Base-by-base conservation (phyloP, 2,888 invertebrate species). In the Tryphoninae sp. region DNA sequence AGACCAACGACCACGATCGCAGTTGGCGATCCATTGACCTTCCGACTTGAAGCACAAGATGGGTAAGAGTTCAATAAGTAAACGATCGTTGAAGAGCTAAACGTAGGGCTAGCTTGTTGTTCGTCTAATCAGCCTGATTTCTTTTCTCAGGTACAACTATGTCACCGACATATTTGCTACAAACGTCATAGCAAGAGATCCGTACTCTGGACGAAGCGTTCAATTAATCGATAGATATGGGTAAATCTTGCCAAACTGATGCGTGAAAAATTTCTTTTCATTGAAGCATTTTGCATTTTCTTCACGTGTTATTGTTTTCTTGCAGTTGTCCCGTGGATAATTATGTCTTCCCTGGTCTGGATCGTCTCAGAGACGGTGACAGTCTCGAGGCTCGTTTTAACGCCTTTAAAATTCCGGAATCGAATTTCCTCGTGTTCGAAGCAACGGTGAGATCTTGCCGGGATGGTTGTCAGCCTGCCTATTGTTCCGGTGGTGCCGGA, bases 321-420 rank as follows among this genome's bases (percentile, higher is more conserved):
- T 90, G 45, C 88, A 97, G 98, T 49, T 98, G 98, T 88, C 98
- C 98, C 0, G 97, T 98, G 0, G 97, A 98, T 92, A 96, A 96
- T 19, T 97, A 96, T 89, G 97, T 98, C 0, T 98, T 98, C 93
- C 98, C 98, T 0, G 97, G 97, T 89, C 91, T 98, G 86, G 97
- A 97, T 90, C 95, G 96, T 89, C 95, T 97, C 0, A 94, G 98
- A 26, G 97, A 95, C 87, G 96, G 97, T 0, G 97, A 97, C 89
- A 97, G 96, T 2, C 92, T 98, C 72, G 97, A 98, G 93, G 97
- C 98, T 0, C 94, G 97, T 87, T 98, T 98, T 91, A 97, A 98
- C 91, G 98, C 98, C 0, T 98, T 98, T 90, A 98, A 98, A 92
- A 97, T 98, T 84, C 98, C 98, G 0, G 98, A 98, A 92, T 98